Evolutionary conservation across 2,888 invertebrate genomes (phyloP), one percentile per base, ranked within the genome.

Genomic region (Apamea monoglypha): DNA sequence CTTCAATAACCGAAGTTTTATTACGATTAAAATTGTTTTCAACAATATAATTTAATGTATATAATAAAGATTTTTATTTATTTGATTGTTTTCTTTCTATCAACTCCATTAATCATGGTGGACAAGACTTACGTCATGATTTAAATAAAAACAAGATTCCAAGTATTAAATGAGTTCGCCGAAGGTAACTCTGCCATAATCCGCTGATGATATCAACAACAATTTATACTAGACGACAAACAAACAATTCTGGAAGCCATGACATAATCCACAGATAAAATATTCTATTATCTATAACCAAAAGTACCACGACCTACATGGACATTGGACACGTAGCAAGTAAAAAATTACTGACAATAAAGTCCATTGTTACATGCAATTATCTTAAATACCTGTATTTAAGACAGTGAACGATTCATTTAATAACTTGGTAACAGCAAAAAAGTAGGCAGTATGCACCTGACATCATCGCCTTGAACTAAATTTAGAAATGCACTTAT

Each of bases 51-150:
- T 96, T 95, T 95, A 96, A 96, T 96, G 96, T 96, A 96, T 96
- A 96, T 95, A 96, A 96, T 96, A 96, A 96, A 96, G 94, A 94
- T 94, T 95, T 96, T 95, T 96, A 96, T 96, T 96, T 96, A 96
- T 94, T 92, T 73, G 85, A 70, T 85, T 74, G 79, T 85, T 90
- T 90, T 84, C 87, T 92, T 92, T 91, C 18, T 70, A 74, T 59
- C n/a, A 21, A 50, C 21, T 29, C 36, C 56, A 71, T 36, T 29
- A 50, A 40, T 61, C 59, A 84, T 80, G 79, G 76, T 74, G 18
- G 56, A 71, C 70, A 61, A 74, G 59, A 53, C 40, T 80, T 77
- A 78, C 76, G 61, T 88, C 82, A 81, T 56, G 36, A 66, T n/a
- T 74, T 53, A 21, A 74, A 81, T 73, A 66, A 47, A 73, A 80